phyloP scores from a whole-genome alignment of 1,140 invertebrate species.

The Brachionus rotundiformis region DNA sequence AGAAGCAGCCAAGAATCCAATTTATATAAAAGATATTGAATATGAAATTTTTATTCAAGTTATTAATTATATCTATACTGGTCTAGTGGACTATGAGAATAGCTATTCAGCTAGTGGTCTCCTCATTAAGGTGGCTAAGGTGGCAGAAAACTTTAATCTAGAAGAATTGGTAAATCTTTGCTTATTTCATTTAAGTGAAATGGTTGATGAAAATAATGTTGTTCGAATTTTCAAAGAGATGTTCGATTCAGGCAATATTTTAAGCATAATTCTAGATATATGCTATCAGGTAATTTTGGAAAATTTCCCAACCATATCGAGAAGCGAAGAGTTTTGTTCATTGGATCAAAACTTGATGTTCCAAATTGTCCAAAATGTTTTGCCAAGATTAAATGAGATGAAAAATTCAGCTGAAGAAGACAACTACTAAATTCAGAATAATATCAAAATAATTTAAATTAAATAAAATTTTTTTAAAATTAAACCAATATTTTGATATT shows the following conservation, averaged over 20 bases:
- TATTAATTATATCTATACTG: conserved; percentile 33
- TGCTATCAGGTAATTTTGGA: conserved; percentile 33
- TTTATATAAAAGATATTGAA: conserved; percentile 45
- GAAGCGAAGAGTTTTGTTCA: conserved; percentile 45
- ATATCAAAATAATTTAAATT: too few species aligned
- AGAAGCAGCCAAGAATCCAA: conserved; percentile 27
- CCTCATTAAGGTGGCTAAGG: not conserved
- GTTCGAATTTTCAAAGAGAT: not conserved
- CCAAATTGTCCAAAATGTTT: conserved; percentile 32
- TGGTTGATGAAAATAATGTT: conserved; percentile 37
- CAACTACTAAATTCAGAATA: not conserved
- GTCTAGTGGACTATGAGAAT: not conserved
- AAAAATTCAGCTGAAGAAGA: not conserved
- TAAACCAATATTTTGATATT: too few species aligned
- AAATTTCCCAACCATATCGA: conserved; percentile 10
- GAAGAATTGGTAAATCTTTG: conserved; percentile 21
- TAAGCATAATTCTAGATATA: not conserved
- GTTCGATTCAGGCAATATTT: not conserved
- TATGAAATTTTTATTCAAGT: conserved; percentile 19
- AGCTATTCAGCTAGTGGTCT: not conserved
- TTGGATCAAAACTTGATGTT: conserved; percentile 18
- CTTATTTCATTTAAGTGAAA: conserved; percentile 27
- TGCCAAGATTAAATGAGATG: not conserved
- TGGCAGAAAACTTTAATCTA: conserved; percentile 1
- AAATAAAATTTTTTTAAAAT: too few species aligned